Evolutionary conservation across 1,140 invertebrate species (phyloP), one percentile per base, ranked within the genome.

Genomic region (Calephelis virginiensis): DNA sequence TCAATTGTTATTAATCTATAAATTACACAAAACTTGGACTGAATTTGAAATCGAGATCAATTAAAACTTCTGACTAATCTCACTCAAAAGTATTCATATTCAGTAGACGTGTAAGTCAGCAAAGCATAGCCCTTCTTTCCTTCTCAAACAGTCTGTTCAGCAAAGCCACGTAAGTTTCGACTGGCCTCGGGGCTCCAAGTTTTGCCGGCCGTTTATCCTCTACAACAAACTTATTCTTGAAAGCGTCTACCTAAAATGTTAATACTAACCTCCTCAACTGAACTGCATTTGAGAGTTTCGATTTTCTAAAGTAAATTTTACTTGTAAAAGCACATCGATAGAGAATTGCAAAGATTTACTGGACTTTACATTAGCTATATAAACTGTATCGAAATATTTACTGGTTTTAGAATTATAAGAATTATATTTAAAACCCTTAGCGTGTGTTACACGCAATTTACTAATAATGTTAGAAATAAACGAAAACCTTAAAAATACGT

Each of bases 211-310:
- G 83, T 87, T 87, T 85, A 85, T 83, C 80, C 83, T 79, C 69
- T 66, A 80, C 82, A 85, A 83, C 84, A 80, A 85, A 86, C 81
- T 89, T 89, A 85, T 85, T 81, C 82, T 82, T 82, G 82, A 76
- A 71, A 76, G 66, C 75, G 80, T 78, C 80, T 72, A 75, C 78
- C 79, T 79, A 84, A 81, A 85, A 76, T 72, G 74, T 77, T 77
- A 75, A 77, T 79, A 78, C 74, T 75, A 75, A 81, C 77, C 68
- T 69, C 70, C 64, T 69, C 69, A 71, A 74, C 70, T 78, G 72
- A 72, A 67, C 74, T 70, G 62, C 63, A 67, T 74, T 76, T 17
- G 47, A 69, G 66, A 70, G 67, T 64, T 64, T 67, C 66, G 68
- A 70, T 72, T 77, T 73, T 60, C 68, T 61, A 68, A 68, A 75